Percentiles rank a stretch among this genome's conserved stretches.
Evolutionary conservation across 2,797 vertebrate species (phyloP).

Genomic region (Poecilia picta): DNA sequence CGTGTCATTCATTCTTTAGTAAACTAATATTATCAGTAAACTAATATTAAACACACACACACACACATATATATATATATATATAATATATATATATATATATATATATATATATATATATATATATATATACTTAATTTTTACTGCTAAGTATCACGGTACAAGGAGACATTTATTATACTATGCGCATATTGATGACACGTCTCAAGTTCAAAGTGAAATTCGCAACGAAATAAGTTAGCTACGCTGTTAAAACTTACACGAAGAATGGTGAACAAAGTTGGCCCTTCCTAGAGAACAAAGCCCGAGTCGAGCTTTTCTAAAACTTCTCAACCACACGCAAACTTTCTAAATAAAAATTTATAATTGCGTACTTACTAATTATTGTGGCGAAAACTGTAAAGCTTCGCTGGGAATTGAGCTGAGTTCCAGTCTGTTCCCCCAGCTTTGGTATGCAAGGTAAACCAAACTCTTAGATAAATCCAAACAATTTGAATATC

Average conservation of each 20-base stretch:
- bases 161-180: not conserved
- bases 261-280: not conserved
- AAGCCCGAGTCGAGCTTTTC: not conserved
- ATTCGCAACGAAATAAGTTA: not conserved
- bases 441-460: slow-evolving; percentile 80
- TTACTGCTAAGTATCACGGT: too few species aligned
- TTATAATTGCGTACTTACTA: slow-evolving; percentile 68
- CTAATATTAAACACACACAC: too few species aligned
- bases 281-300: not conserved
- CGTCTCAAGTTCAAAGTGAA: not conserved
- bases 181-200: not conserved
- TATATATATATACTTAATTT: not conserved
- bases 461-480: slow-evolving; percentile 30
- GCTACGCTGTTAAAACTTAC: too few species aligned
- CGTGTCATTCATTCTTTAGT: slow-evolving; percentile 4
- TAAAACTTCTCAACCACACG: not conserved
- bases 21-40: slow-evolving; percentile 1
- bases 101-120: too few species aligned
- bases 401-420: slow-evolving; percentile 70
- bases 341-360: not conserved
- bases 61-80: too few species aligned
- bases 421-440: slow-evolving; percentile 61
- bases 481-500: slow-evolving; percentile 58
- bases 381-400: slow-evolving; percentile 81
- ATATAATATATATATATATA: too few species aligned